Evolutionary conservation across 2,797 vertebrate species (phyloP).

Genomic region (Gallinago nigripennis): DNA sequence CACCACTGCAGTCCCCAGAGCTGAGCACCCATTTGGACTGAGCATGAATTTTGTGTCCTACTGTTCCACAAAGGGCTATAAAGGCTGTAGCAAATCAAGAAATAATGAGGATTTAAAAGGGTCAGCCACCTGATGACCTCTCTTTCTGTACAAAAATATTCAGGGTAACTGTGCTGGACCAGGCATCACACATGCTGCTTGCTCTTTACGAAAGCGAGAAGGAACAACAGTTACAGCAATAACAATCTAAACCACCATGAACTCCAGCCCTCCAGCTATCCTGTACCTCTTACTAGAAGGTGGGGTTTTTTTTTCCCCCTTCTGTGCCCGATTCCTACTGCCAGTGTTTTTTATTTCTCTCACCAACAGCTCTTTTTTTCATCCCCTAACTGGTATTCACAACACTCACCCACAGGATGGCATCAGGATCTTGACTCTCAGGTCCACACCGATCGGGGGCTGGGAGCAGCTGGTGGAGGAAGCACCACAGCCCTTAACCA

Average conservation of each 20-base stretch:
- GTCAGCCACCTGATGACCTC: background rate
- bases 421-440: slow-evolving; percentile 35
- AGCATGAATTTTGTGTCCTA: fast-evolving
- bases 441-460: background rate
- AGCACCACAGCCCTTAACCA: background rate
- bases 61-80: background rate
- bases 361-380: background rate
- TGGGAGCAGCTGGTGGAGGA: background rate
- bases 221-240: background rate
- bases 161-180: fast-evolving
- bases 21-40: background rate
- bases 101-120: background rate
- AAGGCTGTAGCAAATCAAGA: background rate
- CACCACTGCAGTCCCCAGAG: background rate
- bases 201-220: background rate
- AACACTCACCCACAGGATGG: slow-evolving; percentile 68
- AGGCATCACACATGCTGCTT: background rate
- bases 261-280: background rate
- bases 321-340: background rate
- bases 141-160: background rate
- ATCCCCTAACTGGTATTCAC: background rate
- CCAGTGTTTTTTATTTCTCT: background rate
- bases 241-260: fast-evolving
- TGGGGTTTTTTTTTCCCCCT: fast-evolving
- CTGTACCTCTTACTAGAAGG: background rate